A percentile compares a stretch with the other conserved stretches of the same genome.
phyloP scores from a whole-genome alignment of 1,140 invertebrate genomes.

The Cepaea nemoralis region DNA sequence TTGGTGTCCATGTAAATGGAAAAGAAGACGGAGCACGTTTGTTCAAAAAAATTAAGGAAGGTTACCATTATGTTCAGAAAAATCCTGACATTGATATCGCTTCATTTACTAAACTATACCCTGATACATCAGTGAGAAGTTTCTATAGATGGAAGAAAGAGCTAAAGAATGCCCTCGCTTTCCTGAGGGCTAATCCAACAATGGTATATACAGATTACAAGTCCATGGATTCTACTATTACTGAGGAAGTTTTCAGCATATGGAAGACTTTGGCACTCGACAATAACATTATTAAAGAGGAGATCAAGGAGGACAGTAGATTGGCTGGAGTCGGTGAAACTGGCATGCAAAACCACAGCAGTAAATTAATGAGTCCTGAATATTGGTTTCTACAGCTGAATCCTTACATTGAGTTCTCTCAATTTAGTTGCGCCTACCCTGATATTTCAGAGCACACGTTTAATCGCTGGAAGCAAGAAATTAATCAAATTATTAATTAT shows the following conservation, averaged over 20 bases:
- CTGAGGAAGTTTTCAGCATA: constrained; percentile 43
- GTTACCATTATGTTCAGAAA: constrained; percentile 40
- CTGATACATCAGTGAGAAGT: constrained; percentile 44
- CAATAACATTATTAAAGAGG: constrained; percentile 17
- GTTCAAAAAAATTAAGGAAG: constrained; percentile 20
- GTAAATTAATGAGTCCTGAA: constrained; percentile 39
- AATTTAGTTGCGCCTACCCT: constrained; percentile 43
- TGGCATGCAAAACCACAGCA: background rate
- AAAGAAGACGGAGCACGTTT: background rate
- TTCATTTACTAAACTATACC: constrained; percentile 40
- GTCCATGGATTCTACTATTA: constrained; percentile 17
- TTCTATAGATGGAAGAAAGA: constrained; percentile 50
- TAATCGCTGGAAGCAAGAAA: constrained; percentile 48
- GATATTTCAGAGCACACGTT: constrained; percentile 42
- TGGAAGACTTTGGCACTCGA: constrained; percentile 41
- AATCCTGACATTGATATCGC: constrained; percentile 45
- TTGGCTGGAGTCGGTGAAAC: background rate
- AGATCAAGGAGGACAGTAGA: background rate
- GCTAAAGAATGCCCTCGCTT: constrained; percentile 39
- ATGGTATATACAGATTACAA: constrained; percentile 24
- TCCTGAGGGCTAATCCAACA: constrained; percentile 36
- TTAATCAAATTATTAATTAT: constrained; percentile 45
- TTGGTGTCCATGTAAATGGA: background rate
- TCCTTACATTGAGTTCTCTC: constrained; percentile 46
- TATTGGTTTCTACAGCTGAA: constrained; percentile 45